Evolutionary conservation across 2,113 vertebrate genomes (phyloP).

Genomic region (Trichechus manatus): DNA sequence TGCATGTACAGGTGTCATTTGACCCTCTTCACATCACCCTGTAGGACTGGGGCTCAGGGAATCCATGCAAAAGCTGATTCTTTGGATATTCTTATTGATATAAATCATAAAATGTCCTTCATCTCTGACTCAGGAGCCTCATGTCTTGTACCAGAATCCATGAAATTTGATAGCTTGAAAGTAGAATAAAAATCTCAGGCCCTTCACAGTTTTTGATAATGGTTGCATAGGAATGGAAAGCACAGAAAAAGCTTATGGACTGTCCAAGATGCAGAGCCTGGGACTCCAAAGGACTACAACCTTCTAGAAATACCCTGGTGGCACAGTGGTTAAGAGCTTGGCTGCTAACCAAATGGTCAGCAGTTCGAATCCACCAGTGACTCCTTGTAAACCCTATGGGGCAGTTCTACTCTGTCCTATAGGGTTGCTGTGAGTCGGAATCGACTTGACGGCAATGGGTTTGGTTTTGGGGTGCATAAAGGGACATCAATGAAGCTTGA

Average conservation of each 20-base stretch:
- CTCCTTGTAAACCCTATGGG: no score
- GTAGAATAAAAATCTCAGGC: not conserved
- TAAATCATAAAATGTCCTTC: not conserved
- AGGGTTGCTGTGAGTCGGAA: no score
- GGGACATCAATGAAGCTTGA: not conserved
- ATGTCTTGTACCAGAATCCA: not conserved
- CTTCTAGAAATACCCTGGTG: not conserved
- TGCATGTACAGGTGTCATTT: not conserved
- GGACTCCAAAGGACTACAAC: not conserved
- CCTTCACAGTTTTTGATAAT: not conserved
- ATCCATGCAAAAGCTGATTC: not conserved
- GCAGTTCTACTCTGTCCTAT: no score
- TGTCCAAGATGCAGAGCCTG: not conserved
- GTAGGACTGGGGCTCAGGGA: not conserved
- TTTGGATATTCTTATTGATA: not conserved
- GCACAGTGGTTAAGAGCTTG: no score
- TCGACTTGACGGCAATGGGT: no score
- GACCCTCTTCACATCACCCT: no score
- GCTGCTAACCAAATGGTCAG: no score
- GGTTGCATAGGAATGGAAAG: not conserved
- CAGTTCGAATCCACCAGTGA: no score
- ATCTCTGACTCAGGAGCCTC: not conserved
- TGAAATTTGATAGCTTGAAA: constrained; percentile 6
- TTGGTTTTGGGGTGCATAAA: not conserved
- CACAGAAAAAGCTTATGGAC: not conserved